Evolutionary conservation across 2,797 vertebrate species (phyloP).

Genomic region (Florisuga fusca): DNA sequence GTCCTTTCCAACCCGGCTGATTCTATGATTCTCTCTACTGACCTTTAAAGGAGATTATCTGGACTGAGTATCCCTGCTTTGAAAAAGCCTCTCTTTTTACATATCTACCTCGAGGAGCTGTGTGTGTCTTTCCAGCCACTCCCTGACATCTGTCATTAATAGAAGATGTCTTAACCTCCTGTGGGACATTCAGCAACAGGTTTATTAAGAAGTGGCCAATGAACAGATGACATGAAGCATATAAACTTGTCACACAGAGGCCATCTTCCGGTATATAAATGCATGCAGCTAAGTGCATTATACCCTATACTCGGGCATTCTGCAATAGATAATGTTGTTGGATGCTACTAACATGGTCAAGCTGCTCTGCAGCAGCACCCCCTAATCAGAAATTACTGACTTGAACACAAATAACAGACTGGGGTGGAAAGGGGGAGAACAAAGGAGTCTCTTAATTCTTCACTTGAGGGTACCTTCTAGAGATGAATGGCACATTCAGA

Average conservation of each 20-base stretch:
- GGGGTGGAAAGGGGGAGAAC: neutral
- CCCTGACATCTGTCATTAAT: neutral
- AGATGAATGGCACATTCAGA: neutral
- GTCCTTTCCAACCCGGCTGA: too few relatives aligned
- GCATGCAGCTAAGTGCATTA: neutral
- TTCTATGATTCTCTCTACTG: too few relatives aligned
- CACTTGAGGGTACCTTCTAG: neutral
- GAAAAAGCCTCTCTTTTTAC: neutral
- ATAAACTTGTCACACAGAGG: neutral
- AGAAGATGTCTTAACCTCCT: neutral
- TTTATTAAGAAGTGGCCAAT: neutral
- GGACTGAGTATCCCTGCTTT: neutral
- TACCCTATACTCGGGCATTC: neutral
- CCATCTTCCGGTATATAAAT: neutral
- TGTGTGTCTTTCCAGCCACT: rapidly evolving
- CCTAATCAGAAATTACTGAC: neutral
- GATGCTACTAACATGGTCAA: neutral
- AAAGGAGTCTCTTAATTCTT: neutral
- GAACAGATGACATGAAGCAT: neutral
- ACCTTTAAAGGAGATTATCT: neutral
- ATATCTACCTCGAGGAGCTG: neutral
- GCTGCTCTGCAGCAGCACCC: neutral
- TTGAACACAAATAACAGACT: neutral
- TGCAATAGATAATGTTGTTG: rapidly evolving
- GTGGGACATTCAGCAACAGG: neutral